Conservation (phyloP, 2,113 vertebrate species). For the Poeciliopsis prolifica region DNA sequence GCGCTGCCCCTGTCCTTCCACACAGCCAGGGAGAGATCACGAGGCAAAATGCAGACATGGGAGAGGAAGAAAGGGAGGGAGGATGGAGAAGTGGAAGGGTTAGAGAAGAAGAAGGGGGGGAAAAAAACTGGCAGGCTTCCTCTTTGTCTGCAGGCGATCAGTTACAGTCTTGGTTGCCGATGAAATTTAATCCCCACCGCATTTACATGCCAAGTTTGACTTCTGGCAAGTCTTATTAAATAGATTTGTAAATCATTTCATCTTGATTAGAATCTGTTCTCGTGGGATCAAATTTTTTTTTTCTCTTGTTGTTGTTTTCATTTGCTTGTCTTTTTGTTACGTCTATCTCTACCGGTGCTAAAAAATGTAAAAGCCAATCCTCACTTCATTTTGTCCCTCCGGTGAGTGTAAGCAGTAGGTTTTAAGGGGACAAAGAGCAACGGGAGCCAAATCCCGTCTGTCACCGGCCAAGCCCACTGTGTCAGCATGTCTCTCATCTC, state of each 20-base stretch:
- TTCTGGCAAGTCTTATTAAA: slow-evolving; percentile 83
- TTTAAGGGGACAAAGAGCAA: slow-evolving; percentile 64
- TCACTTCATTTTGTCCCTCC: background rate
- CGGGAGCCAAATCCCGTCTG: slow-evolving; percentile 62
- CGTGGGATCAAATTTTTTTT: slow-evolving; percentile 68
- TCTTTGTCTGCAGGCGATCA: slow-evolving; percentile 80
- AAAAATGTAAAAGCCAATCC: slow-evolving; percentile 56
- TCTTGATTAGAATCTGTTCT: slow-evolving; percentile 80
- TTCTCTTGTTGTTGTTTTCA: slow-evolving; percentile 31
- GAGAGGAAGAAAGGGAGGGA: slow-evolving; percentile 47
- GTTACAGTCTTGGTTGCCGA: slow-evolving; percentile 81
- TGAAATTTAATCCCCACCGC: slow-evolving; percentile 80
- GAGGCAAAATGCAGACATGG: slow-evolving; percentile 74
- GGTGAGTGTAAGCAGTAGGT: slow-evolving; percentile 39
- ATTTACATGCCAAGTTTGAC: slow-evolving; percentile 83
- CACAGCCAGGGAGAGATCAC: slow-evolving; percentile 69
- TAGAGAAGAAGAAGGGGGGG: slow-evolving; percentile 5
- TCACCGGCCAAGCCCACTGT: slow-evolving; percentile 57
- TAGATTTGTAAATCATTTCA: slow-evolving; percentile 84
- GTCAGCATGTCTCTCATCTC: slow-evolving; percentile 63
- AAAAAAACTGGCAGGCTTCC: slow-evolving; percentile 69
- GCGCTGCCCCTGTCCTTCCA: slow-evolving; percentile 72
- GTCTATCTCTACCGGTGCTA: slow-evolving; percentile 64
- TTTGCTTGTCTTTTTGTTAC: slow-evolving; percentile 64
- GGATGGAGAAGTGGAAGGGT: slow-evolving; percentile 38